A percentile compares a stretch with the other conserved stretches of the same genome.
Conservation (phyloP, 2,113 vertebrate species). For the Panthera leo region DNA sequence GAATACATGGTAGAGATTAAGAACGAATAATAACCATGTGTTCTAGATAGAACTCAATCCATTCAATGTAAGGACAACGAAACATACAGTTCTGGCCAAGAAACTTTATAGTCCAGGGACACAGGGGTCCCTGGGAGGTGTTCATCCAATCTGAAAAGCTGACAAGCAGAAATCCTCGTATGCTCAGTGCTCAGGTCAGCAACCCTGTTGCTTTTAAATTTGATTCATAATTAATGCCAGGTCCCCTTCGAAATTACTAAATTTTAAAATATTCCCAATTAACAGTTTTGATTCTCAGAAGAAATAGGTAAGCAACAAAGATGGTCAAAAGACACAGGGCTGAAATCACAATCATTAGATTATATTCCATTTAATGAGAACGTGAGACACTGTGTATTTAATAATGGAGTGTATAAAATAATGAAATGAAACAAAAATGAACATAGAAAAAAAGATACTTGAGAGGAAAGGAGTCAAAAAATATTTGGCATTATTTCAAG, state of each 20-base stretch:
- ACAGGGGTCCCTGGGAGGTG: background rate
- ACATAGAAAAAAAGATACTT: background rate
- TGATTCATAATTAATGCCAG: background rate
- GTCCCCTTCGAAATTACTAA: background rate
- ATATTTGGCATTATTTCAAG: background rate
- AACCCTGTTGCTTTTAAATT: fast-evolving
- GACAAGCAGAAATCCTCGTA: no score
- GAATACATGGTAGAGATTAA: no score
- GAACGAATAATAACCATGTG: background rate
- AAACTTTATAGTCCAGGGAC: fast-evolving
- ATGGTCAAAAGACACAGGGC: background rate
- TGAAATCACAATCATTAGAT: background rate
- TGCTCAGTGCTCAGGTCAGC: fast-evolving
- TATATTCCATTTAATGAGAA: background rate
- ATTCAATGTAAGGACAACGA: fast-evolving
- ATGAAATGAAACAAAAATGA: background rate
- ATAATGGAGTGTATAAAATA: background rate
- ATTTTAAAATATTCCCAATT: background rate
- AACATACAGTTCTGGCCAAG: fast-evolving
- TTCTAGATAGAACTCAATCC: background rate
- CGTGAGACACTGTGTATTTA: background rate
- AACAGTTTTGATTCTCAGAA: background rate
- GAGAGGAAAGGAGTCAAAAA: background rate
- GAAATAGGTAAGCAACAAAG: background rate
- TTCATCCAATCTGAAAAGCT: fast-evolving